phyloP scores from a whole-genome alignment of 2,113 vertebrate genomes.

The Chaenogobius annularis region DNA sequence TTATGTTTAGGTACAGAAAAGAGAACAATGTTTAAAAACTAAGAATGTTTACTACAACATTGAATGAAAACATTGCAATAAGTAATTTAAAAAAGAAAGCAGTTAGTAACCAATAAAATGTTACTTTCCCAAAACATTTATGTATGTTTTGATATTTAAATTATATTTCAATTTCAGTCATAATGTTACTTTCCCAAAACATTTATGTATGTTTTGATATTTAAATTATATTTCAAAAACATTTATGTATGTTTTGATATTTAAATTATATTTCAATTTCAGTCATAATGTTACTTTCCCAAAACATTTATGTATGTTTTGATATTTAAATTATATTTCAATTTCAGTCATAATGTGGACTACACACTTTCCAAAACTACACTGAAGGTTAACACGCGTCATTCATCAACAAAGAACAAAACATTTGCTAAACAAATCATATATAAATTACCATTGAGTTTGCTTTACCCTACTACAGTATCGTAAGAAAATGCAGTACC shows the following conservation, averaged over 20 bases:
- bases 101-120: background rate
- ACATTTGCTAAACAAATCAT: background rate
- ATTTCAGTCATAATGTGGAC: background rate
- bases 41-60: no score
- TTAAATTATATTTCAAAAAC: background rate
- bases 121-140: background rate
- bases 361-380: background rate
- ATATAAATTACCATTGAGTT: background rate
- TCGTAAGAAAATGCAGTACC: conserved; percentile 69
- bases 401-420: background rate
- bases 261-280: no score
- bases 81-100: no score
- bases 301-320: background rate
- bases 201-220: no score
- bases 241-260: background rate
- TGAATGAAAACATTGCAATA: no score
- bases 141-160: background rate
- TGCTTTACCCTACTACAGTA: background rate
- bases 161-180: background rate
- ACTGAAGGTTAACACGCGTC: background rate
- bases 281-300: no score
- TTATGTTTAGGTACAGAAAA: no score
- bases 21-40: no score
- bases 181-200: background rate
- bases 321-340: background rate